Evolutionary conservation across 2,797 vertebrate genomes (phyloP).

Genomic region (Rhinatrema bivittatum): DNA sequence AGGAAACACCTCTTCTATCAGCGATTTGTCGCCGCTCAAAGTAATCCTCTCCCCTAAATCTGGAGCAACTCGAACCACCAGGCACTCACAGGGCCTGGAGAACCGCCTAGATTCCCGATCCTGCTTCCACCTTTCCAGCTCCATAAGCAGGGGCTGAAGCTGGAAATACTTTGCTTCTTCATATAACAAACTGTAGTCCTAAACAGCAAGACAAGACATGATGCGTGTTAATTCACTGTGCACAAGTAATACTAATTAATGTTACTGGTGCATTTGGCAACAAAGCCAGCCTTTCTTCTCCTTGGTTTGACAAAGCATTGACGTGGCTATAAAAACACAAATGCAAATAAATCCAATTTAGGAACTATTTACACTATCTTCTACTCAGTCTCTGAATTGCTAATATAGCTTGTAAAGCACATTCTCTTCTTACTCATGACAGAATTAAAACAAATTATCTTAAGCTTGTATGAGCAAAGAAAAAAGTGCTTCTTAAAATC

Average conservation of each 20-base stretch:
- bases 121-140: conserved; percentile 94
- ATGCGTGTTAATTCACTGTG: conserved; percentile 16
- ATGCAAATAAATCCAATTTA: not conserved
- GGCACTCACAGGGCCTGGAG: conserved; percentile 86
- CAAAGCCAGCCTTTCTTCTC: too few species aligned
- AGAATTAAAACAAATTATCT: too few species aligned
- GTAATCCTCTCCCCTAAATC: conserved; percentile 94
- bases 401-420: too few species aligned
- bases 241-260: too few species aligned
- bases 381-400: too few species aligned
- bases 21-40: conserved; percentile 88
- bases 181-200: conserved; percentile 94
- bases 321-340: too few species aligned
- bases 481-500: not conserved
- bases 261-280: too few species aligned
- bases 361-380: conserved; percentile 1
- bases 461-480: too few species aligned
- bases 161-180: conserved; percentile 98
- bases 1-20: conserved; percentile 94
- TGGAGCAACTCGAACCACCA: conserved; percentile 91
- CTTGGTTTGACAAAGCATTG: too few species aligned
- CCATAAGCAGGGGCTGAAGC: conserved; percentile 88
- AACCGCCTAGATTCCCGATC: conserved; percentile 81
- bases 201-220: conserved; percentile 11
- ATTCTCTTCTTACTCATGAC: too few species aligned